phyloP scores from a whole-genome alignment of 92 coral and sea anemone species.

The Micromussa lordhowensis region DNA sequence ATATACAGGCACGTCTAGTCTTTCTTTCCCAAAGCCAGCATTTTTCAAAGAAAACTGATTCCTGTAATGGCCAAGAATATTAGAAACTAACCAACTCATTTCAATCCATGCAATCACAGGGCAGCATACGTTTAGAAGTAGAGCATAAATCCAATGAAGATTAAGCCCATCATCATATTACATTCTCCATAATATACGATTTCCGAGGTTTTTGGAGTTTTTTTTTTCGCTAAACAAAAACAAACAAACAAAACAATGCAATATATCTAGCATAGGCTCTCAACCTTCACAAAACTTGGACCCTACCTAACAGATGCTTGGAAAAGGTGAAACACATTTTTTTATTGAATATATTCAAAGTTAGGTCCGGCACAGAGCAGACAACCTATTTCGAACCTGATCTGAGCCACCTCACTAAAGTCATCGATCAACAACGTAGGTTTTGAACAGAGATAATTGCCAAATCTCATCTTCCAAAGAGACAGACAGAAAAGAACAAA shows the following conservation, averaged over 20 bases:
- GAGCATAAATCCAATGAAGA: conserved; percentile 31
- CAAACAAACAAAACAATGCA: not conserved
- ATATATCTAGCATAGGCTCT: not conserved
- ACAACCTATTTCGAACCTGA: not conserved
- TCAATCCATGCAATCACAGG: conserved; percentile 41
- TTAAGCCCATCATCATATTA: not conserved
- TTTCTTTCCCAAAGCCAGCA: conserved; percentile 96
- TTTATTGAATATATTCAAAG: conserved; percentile 63
- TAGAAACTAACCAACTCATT: conserved; percentile 91
- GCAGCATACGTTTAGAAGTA: conserved; percentile 29
- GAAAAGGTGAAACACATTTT: not conserved
- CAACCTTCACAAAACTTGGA: not conserved
- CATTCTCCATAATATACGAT: not conserved
- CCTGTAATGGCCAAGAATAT: not conserved
- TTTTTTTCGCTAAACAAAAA: too few species aligned
- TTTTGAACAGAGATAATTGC: not conserved
- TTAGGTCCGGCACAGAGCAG: conserved; percentile 34
- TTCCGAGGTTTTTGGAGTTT: not conserved
- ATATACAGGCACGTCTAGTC: conserved; percentile 91
- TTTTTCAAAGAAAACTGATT: conserved; percentile 18
- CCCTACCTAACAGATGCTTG: not conserved
- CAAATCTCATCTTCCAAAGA: not conserved
- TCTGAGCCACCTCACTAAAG: not conserved
- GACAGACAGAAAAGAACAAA: not conserved
- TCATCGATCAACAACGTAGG: not conserved